Evolutionary conservation across 2,797 vertebrate species (phyloP), one percentile per base, ranked within the genome.

Genomic region (Poecilia picta): DNA sequence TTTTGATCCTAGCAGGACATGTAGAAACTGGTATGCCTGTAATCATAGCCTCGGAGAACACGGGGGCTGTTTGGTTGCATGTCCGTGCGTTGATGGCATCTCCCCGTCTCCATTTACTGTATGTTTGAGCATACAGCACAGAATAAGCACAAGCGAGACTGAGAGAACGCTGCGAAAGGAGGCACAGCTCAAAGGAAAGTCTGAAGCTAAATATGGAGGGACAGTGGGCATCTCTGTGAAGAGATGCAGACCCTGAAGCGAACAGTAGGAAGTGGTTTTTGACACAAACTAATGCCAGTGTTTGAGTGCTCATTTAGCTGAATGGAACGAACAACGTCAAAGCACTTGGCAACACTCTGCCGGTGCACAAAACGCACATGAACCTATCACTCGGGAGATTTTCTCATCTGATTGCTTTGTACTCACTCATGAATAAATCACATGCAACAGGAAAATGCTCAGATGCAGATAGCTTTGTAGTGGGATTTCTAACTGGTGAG

Each of bases 341-440:
- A 88, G 86, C 85, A 86, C 83, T 89, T 85, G 80, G 82, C 80
- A 64, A 89, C 84, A 87, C 75, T 85, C 83, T 73, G 77, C 20
- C 59, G 28, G 81, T 76, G 83, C 85, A 76, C 84, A 90, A 85
- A 91, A 91, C 79, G 91, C 89, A 92, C 87, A 92, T 86, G 81
- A 87, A 90, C 80, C 81, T 16, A 77, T 81, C 89, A 83, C 88
- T 88, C 79, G 85, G 82, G 90, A 92, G 89, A 93, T 90, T 93
- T 91, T 80, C 88, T 88, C 86, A 80, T 92, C 88, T 90, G 90
- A 91, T 91, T 90, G 86, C 89, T 93, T 93, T 93, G 89, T 94
- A 88, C 85, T 46, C 83, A 39, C 83, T 93, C 88, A 93, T 94
- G 91, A 94, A 93, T 94, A 94, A 93, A 92, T 90, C 88, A 93